Evolutionary conservation across 2,888 invertebrate species (phyloP).

Genomic region (Hirtodrosophila duncani): DNA sequence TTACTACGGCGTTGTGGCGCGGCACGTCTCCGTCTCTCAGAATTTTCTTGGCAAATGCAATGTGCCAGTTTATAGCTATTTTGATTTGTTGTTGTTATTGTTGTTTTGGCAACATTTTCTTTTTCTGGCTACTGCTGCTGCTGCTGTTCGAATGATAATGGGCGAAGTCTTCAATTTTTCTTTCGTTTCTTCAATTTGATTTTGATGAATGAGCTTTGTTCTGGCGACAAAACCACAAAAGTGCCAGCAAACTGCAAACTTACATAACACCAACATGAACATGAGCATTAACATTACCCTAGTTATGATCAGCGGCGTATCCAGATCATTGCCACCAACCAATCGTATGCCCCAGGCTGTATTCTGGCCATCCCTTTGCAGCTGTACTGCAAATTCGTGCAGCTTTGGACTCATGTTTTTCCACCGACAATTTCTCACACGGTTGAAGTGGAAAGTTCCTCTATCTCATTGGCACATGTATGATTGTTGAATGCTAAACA

Average conservation of each 20-base stretch:
- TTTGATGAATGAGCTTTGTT: too few species aligned
- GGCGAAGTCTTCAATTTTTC: too few species aligned
- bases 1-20: conserved; percentile 65
- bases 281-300: conserved; percentile 82
- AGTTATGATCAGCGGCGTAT: conserved; percentile 91
- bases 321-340: conserved; percentile 91
- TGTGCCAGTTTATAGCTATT: conserved; percentile 57
- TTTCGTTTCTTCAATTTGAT: too few species aligned
- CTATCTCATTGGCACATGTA: too few species aligned
- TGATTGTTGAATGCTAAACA: too few species aligned
- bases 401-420: conserved; percentile 80
- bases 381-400: conserved; percentile 87
- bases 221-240: too few species aligned
- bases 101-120: too few species aligned
- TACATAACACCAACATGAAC: conserved; percentile 38
- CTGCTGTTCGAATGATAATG: too few species aligned
- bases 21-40: conserved; percentile 34
- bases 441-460: too few species aligned
- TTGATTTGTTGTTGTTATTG: conserved; percentile 65
- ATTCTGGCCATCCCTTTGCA: conserved; percentile 84
- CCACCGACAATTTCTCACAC: conserved; percentile 7
- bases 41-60: conserved; percentile 50
- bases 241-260: too few species aligned
- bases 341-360: conserved; percentile 92
- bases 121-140: too few species aligned